A percentile compares a stretch with the other conserved stretches of the same genome.
Conservation (phyloP, 2,888 invertebrate species). For the Unio delphinus region DNA sequence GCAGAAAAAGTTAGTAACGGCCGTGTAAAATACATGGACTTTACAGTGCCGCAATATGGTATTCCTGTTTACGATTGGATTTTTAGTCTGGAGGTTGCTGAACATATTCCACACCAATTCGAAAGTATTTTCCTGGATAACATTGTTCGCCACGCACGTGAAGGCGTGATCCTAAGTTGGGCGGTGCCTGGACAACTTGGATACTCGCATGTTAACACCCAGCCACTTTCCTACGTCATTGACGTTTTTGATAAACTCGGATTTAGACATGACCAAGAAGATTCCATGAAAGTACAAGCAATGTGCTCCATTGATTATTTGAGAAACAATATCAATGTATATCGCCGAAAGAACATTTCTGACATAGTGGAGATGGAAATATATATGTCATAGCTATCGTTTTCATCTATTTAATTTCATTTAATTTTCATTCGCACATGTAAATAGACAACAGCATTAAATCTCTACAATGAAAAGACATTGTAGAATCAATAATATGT, state of each 20-base stretch:
- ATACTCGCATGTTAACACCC: conserved; percentile 14
- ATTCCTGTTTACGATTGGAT: conserved; percentile 27
- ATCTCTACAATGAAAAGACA: too few relatives aligned
- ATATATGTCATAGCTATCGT: too few relatives aligned
- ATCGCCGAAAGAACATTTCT: conserved; percentile 1
- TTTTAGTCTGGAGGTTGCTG: conserved; percentile 29
- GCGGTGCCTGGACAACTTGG: conserved; percentile 22
- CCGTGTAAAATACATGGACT: conserved; percentile 22
- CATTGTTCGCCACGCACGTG: conserved; percentile 25
- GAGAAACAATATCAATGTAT: conserved; percentile 11
- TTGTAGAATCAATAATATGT: too few relatives aligned
- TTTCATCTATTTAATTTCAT: too few relatives aligned
- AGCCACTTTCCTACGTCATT: conserved; percentile 5
- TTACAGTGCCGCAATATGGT: conserved; percentile 29
- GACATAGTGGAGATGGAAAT: not conserved
- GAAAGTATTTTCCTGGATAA: conserved; percentile 28
- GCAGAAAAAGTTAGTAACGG: conserved; percentile 16
- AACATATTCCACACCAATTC: conserved; percentile 26
- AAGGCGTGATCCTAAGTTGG: conserved; percentile 30
- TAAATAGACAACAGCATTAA: too few relatives aligned
- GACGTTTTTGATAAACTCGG: conserved; percentile 1
- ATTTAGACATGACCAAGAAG: conserved; percentile 6
- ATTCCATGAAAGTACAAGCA: not conserved
- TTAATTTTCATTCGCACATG: too few relatives aligned
- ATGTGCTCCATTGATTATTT: conserved; percentile 6